phyloP scores from a whole-genome alignment of 2,797 vertebrate species.

The Lutjanus campechanus region DNA sequence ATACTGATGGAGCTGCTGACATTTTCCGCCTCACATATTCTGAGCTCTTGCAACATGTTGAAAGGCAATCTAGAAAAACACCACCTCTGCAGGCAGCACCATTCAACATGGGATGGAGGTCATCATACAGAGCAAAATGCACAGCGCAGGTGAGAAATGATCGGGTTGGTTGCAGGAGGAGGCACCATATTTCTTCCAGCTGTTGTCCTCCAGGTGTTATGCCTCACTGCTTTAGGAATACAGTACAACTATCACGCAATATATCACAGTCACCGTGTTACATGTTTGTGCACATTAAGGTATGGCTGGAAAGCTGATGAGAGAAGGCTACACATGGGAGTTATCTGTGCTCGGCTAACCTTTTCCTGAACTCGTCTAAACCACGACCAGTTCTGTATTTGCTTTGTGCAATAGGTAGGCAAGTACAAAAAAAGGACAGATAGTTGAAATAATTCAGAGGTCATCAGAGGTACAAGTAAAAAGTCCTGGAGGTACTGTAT shows the following conservation, averaged over 20 bases:
- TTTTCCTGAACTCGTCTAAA: slow-evolving; percentile 8
- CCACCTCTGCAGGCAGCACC: not conserved
- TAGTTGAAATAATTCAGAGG: not conserved
- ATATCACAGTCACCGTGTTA: not conserved
- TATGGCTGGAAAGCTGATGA: slow-evolving; percentile 9
- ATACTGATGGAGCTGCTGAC: slow-evolving; percentile 4
- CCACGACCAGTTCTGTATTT: slow-evolving; percentile 15
- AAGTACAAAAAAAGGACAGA: not conserved
- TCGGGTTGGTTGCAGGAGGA: not conserved
- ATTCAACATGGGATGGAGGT: not conserved
- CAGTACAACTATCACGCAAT: not conserved
- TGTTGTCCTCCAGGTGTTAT: not conserved
- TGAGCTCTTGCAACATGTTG: slow-evolving; percentile 5
- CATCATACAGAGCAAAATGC: not conserved
- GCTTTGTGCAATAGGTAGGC: too few relatives aligned
- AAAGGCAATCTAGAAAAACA: slow-evolving; percentile 16
- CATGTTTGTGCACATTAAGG: slow-evolving; percentile 7
- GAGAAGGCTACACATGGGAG: not conserved
- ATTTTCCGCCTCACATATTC: not conserved
- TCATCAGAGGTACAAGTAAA: not conserved
- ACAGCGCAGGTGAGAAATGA: not conserved
- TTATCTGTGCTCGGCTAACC: not conserved
- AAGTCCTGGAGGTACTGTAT: too few relatives aligned
- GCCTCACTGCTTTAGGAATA: not conserved
- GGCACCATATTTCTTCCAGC: not conserved